Percentiles rank a stretch among this genome's conserved stretches.
Evolutionary conservation across 2,113 vertebrate species (phyloP).

Genomic region (Cephalopholis sonnerati): DNA sequence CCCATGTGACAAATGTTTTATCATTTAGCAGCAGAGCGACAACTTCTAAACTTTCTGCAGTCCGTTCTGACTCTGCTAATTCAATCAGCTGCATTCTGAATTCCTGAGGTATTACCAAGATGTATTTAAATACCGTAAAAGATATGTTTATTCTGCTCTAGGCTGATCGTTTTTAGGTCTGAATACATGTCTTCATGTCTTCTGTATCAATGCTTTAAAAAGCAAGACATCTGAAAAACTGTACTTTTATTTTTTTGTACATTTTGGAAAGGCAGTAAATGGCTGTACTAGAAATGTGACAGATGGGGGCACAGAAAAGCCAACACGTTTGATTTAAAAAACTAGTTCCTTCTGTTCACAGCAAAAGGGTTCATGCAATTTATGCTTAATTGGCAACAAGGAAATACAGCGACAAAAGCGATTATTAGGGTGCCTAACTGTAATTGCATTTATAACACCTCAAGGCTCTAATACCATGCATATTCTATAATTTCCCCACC

Average conservation of each 20-base stretch:
- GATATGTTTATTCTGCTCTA: background rate
- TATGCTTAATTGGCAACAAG: constrained; percentile 24
- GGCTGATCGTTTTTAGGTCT: background rate
- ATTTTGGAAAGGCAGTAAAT: constrained; percentile 2
- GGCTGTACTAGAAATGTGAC: background rate
- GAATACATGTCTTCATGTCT: background rate
- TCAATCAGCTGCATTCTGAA: constrained; percentile 29
- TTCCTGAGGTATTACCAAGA: constrained; percentile 11
- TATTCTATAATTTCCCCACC: constrained; percentile 34
- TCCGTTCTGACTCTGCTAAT: constrained; percentile 1
- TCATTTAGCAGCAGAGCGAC: constrained; percentile 40
- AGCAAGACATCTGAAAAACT: background rate
- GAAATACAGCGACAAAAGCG: constrained; percentile 8
- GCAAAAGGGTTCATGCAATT: background rate
- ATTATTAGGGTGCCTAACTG: constrained; percentile 27
- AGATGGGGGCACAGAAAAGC: background rate
- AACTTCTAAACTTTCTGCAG: constrained; percentile 23
- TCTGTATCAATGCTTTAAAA: background rate
- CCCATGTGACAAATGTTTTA: constrained; percentile 50
- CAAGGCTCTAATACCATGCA: constrained; percentile 18
- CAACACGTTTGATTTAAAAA: constrained; percentile 4
- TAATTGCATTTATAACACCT: constrained; percentile 45
- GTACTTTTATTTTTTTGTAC: background rate
- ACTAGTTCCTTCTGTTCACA: background rate
- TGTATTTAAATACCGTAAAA: constrained; percentile 8